Evolutionary conservation across 2,113 vertebrate genomes (phyloP).

Genomic region (Bubo blakistoni): DNA sequence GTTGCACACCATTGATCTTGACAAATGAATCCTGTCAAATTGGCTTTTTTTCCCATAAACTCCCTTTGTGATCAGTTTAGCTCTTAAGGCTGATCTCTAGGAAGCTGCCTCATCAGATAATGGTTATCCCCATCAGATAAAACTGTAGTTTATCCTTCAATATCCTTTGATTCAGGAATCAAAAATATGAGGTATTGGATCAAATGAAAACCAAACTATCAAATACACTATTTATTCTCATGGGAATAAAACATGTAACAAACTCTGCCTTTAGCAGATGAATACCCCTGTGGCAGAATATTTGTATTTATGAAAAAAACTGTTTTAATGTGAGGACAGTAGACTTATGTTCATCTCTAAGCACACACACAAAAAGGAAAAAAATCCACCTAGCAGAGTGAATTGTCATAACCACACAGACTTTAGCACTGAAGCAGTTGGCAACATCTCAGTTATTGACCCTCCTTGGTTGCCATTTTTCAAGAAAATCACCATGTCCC

Average conservation of each 20-base stretch:
- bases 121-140: neutral
- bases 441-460: neutral
- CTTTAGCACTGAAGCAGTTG: neutral
- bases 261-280: neutral
- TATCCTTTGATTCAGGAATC: neutral
- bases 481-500: neutral
- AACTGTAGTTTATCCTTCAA: neutral
- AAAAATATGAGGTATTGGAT: neutral
- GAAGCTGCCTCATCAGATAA: neutral
- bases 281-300: neutral
- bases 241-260: neutral
- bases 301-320: neutral
- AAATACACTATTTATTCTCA: neutral
- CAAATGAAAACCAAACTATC: neutral
- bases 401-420: neutral
- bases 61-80: neutral
- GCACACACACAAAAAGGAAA: neutral
- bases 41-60: neutral
- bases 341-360: neutral
- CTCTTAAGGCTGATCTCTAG: neutral
- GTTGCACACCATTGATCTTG: neutral
- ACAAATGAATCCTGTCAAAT: conserved; percentile 38
- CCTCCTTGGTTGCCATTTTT: neutral
- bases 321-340: neutral
- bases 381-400: neutral